These are phyloP conservation scores for Crioceris asparagi DNA, from an alignment of 2,888 invertebrate genomes.

Conservation along the genomic window DNA sequence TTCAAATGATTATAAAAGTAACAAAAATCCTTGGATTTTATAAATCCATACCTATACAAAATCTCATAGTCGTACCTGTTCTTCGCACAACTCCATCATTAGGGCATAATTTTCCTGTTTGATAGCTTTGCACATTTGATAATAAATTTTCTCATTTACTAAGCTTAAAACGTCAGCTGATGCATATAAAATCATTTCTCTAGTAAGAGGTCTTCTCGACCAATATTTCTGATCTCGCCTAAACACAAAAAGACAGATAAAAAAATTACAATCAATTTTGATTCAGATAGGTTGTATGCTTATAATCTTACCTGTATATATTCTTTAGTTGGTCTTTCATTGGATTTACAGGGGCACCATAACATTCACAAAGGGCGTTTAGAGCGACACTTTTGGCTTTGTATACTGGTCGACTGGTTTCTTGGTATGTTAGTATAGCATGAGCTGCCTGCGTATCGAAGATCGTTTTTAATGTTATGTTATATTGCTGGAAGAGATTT, in stretches of 20 bases:
- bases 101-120: slow-evolving; percentile 59
- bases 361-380: slow-evolving; percentile 82
- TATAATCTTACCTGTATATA: slow-evolving; percentile 45
- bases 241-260: not conserved
- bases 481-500: slow-evolving; percentile 77
- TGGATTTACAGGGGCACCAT: slow-evolving; percentile 79
- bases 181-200: slow-evolving; percentile 86
- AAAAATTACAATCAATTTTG: not conserved
- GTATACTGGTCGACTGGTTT: slow-evolving; percentile 81
- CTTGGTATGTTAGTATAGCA: slow-evolving; percentile 82
- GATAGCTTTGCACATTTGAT: slow-evolving; percentile 59
- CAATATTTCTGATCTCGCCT: slow-evolving; percentile 73
- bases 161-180: slow-evolving; percentile 81
- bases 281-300: not conserved
- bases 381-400: slow-evolving; percentile 90
- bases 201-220: slow-evolving; percentile 77
- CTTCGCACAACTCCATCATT: slow-evolving; percentile 76
- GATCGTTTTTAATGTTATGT: slow-evolving; percentile 70
- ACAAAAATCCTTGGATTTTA: too few relatives aligned
- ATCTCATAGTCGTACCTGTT: slow-evolving; percentile 49
- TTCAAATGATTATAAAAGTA: too few relatives aligned
- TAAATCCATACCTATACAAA: too few relatives aligned
- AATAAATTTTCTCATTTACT: slow-evolving; percentile 76
- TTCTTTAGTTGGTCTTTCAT: slow-evolving; percentile 84
- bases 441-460: slow-evolving; percentile 85